phyloP scores from a whole-genome alignment of 2,888 invertebrate species.

The Rotaria socialis region DNA sequence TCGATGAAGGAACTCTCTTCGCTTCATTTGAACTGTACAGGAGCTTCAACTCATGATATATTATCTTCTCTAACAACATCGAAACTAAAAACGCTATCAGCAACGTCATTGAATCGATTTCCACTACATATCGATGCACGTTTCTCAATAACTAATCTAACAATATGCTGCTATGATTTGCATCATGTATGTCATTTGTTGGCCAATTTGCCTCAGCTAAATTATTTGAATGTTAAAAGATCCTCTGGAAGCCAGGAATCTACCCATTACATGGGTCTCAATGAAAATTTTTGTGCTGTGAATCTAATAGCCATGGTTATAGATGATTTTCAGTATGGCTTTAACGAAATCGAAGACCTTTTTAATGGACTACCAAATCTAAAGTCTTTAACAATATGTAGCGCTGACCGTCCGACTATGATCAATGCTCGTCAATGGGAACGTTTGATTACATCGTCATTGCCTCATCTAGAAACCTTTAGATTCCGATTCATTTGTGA shows the following conservation, averaged over 20 bases:
- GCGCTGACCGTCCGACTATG: background rate
- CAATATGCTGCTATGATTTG: background rate
- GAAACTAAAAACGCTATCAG: too few species aligned
- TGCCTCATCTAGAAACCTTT: background rate
- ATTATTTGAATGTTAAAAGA: background rate
- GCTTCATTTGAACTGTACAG: too few species aligned
- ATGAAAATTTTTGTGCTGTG: too few species aligned
- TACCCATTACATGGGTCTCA: too few species aligned
- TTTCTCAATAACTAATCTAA: background rate
- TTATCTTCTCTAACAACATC: too few species aligned
- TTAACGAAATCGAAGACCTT: background rate
- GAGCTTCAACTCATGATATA: too few species aligned
- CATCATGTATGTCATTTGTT: background rate
- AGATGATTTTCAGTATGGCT: background rate
- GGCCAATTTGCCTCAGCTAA: background rate
- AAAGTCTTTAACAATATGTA: background rate
- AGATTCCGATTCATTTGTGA: background rate
- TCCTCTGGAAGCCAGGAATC: too few species aligned
- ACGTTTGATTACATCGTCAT: background rate
- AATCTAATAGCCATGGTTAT: background rate
- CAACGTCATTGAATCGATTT: too few species aligned
- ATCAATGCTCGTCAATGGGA: background rate
- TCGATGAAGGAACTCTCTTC: background rate
- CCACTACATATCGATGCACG: too few species aligned
- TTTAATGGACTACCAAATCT: background rate